Evolutionary conservation across 2,113 vertebrate genomes (phyloP).

Genomic region (Sebastes schlegelii): DNA sequence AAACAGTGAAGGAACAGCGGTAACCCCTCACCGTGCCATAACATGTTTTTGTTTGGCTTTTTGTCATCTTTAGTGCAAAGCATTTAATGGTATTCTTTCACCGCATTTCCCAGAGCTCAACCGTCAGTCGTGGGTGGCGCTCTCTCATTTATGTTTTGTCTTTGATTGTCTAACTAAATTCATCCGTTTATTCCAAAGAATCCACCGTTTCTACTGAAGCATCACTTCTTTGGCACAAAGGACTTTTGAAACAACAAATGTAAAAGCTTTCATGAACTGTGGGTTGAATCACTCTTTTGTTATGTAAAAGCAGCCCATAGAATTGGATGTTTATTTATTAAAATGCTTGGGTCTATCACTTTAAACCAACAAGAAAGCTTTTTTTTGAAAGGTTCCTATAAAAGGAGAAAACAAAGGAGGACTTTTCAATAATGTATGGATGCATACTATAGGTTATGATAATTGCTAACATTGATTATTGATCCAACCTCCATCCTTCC

Average conservation of each 20-base stretch:
- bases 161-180: constrained; percentile 20
- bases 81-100: constrained; percentile 3
- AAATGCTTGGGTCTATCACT: neutral
- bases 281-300: constrained; percentile 21
- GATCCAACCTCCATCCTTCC: constrained; percentile 4
- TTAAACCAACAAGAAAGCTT: neutral
- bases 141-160: constrained; percentile 24
- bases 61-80: neutral
- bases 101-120: neutral
- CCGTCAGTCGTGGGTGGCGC: neutral
- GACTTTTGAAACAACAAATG: constrained; percentile 2
- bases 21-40: neutral
- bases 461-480: constrained; percentile 16
- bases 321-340: neutral
- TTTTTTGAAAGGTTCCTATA: neutral
- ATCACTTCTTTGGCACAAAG: constrained; percentile 4
- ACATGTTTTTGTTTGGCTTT: neutral
- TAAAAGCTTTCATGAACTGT: constrained; percentile 13
- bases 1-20: neutral
- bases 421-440: constrained; percentile 4
- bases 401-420: neutral
- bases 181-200: constrained; percentile 1
- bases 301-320: neutral
- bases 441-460: constrained; percentile 1
- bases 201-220: neutral